Percentiles rank a stretch among this genome's conserved stretches.
These are phyloP conservation scores for Diarsia rubi DNA, from an alignment of 2,888 invertebrate genomes.

Conservation along the genomic window DNA sequence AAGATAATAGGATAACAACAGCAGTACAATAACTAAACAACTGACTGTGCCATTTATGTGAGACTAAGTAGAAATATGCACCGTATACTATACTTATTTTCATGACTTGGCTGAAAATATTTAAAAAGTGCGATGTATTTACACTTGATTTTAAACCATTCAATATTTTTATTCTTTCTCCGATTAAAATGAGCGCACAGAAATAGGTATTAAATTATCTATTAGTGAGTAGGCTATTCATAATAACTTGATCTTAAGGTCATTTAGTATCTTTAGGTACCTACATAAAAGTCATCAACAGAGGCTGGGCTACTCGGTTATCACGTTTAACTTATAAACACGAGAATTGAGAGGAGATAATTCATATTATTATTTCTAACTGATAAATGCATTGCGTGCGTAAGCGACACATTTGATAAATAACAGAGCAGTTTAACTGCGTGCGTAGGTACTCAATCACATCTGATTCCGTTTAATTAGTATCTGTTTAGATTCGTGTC, in stretches of 20 bases:
- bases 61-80: neutral
- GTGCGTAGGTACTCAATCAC: constrained; percentile 33
- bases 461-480: constrained; percentile 42
- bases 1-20: constrained; percentile 20
- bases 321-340: constrained; percentile 55
- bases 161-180: neutral
- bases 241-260: constrained; percentile 51
- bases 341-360: constrained; percentile 39
- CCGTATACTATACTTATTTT: neutral
- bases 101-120: neutral
- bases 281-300: constrained; percentile 42
- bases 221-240: constrained; percentile 16
- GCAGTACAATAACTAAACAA: constrained; percentile 7
- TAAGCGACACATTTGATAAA: constrained; percentile 53
- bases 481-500: constrained; percentile 27
- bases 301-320: constrained; percentile 45
- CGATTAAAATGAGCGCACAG: neutral
- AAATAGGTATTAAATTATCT: constrained; percentile 16
- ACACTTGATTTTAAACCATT: neutral
- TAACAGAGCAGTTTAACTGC: constrained; percentile 30
- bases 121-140: neutral
- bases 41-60: neutral
- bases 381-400: constrained; percentile 60
- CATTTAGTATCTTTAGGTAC: constrained; percentile 37
- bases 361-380: constrained; percentile 58